Evolutionary conservation across 2,797 vertebrate genomes (phyloP).

Genomic region (Smutsia gigantea): DNA sequence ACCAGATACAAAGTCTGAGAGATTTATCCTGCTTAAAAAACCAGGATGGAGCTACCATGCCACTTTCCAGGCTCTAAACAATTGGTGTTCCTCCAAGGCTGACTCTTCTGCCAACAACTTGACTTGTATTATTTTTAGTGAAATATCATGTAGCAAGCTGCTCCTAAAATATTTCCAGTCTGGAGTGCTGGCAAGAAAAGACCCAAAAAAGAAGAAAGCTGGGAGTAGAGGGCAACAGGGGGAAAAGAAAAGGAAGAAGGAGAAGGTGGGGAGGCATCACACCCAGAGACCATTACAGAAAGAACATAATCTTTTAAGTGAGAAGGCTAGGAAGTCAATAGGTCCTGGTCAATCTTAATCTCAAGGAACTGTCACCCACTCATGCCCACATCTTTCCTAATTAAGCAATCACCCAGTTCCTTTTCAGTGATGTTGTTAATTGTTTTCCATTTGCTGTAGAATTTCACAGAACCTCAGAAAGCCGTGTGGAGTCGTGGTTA

Average conservation of each 20-base stretch:
- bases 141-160: conserved; percentile 74
- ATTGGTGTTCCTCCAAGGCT: conserved; percentile 60
- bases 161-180: conserved; percentile 72
- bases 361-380: not conserved
- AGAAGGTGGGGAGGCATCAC: not conserved
- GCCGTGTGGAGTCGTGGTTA: too few relatives aligned
- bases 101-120: conserved; percentile 64
- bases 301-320: not conserved
- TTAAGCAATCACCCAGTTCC: not conserved
- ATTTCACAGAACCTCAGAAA: not conserved
- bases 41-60: not conserved
- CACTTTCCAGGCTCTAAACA: conserved; percentile 36
- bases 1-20: not conserved
- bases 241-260: not conserved
- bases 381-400: not conserved
- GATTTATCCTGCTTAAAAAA: not conserved
- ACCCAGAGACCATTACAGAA: not conserved
- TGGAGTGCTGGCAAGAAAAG: conserved; percentile 55
- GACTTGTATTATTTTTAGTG: conserved; percentile 77
- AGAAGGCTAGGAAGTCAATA: not conserved
- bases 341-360: not conserved
- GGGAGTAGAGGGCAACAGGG: not conserved
- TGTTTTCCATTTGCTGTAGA: not conserved
- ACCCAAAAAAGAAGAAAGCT: conserved; percentile 45
- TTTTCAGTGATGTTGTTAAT: not conserved